Base-by-base conservation (phyloP, 1,140 invertebrate species). In the Tetramorium parvispinum region DNA sequence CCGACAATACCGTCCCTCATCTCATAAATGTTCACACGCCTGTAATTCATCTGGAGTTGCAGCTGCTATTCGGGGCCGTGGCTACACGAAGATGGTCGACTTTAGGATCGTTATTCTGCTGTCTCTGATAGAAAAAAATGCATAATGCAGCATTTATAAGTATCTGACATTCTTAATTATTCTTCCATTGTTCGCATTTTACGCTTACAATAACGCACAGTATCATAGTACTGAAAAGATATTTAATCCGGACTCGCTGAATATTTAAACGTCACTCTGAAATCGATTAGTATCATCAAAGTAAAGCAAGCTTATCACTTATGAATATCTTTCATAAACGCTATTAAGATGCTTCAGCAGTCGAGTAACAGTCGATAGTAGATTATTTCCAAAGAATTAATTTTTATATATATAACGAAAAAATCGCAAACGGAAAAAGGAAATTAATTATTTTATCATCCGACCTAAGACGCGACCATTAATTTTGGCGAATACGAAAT, bases 21-120 rank as follows among this genome's bases (percentile, higher is more conserved):
- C 61, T 79, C 46, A 79, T 68, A 61, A 79, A 79, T 55, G 77
- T 79, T 79, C 77, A 77, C 87, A 57, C 82, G 57, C 73, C 43
- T 85, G 61, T 68, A 73, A 88, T 88, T 89, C 81, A 88, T 75
- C 66, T 71, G 40, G 37, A 73, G 51, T 65, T 77, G 75, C 88
- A 88, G 86, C 83, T 77, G 85, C 46, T 55, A 77, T 53, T 40
- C 85, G 87, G 79, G 51, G 46, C 51, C 59, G 85, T 65, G 53
- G n/a, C 32, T 53, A 10, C 7, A 73, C 8, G 27, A 68, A 57
- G 46, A 49, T 46, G 27, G 18, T 49, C 24, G 63, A 46, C 24
- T 68, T 71, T 68, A 18, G 53, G 10, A 46, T 5, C 32, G 8
- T 40, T 79, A 79, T 66, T 66, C 46, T 37, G 46, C 32, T 68